phyloP scores from a whole-genome alignment of 92 coral and sea anemone genomes.

The Galaxea fascicularis region DNA sequence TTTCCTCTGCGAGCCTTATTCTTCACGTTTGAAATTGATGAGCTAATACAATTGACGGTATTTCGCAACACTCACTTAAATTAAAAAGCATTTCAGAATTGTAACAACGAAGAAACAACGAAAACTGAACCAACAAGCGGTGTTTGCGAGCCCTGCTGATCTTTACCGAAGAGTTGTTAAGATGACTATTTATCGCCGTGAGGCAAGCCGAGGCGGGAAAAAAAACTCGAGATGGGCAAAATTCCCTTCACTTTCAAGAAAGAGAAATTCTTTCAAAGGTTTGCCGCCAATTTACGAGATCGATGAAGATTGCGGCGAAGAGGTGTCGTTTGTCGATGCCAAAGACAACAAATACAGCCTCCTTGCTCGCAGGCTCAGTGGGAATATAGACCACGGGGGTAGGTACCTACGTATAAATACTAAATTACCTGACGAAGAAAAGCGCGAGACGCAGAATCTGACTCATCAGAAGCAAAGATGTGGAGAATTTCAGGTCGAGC shows the following conservation, averaged over 20 bases:
- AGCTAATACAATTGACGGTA: not conserved
- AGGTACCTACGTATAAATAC: not conserved
- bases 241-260: slow-evolving; percentile 32
- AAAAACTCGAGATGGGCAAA: slow-evolving; percentile 32
- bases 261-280: slow-evolving; percentile 27
- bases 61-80: slow-evolving; percentile 18
- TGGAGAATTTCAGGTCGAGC: not conserved
- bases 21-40: not conserved
- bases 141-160: slow-evolving; percentile 1
- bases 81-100: slow-evolving; percentile 4
- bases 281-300: slow-evolving; percentile 56
- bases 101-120: not conserved
- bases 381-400: not conserved
- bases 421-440: not conserved
- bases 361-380: slow-evolving; percentile 5
- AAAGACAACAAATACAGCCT: slow-evolving; percentile 5
- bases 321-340: not conserved
- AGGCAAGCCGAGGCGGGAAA: slow-evolving; percentile 13
- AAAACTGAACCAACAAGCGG: not conserved
- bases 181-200: slow-evolving; percentile 48
- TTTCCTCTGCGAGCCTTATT: slow-evolving; percentile 1
- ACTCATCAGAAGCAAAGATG: slow-evolving; percentile 2
- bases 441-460: not conserved
- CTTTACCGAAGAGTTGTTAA: not conserved
- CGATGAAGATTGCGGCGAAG: slow-evolving; percentile 42